A percentile compares a stretch with the other conserved stretches of the same genome.
Conservation (phyloP, 2,113 vertebrate species). For the Passer montanus region DNA sequence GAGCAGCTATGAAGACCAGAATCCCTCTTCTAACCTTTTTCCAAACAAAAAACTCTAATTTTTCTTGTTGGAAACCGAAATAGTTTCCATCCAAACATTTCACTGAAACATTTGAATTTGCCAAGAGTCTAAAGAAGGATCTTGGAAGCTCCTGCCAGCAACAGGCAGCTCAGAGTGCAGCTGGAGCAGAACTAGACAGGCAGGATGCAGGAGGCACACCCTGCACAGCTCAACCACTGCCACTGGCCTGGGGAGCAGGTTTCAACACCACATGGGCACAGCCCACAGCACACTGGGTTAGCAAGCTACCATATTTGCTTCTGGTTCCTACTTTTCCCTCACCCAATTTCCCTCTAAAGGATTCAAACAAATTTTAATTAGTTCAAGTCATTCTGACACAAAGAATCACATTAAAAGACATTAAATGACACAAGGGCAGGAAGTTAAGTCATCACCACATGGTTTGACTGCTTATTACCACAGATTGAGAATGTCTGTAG, state of each 20-base stretch:
- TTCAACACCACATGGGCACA: neutral
- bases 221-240: neutral
- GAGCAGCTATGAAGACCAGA: neutral
- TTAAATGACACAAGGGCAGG: slow-evolving; percentile 18
- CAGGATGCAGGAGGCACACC: slow-evolving; percentile 12
- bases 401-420: slow-evolving; percentile 20
- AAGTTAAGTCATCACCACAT: slow-evolving; percentile 5
- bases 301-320: neutral
- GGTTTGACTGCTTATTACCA: neutral
- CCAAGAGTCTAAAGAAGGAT: neutral
- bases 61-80: neutral
- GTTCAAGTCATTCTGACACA: neutral
- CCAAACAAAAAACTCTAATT: neutral
- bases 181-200: neutral
- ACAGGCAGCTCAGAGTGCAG: neutral
- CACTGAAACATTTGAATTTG: neutral
- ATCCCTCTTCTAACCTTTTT: neutral
- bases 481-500: neutral
- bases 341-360: neutral
- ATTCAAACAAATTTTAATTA: slow-evolving; percentile 17
- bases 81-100: neutral
- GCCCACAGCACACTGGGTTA: neutral
- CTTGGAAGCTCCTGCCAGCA: neutral
- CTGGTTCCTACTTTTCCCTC: slow-evolving; percentile 28
- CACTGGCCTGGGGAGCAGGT: neutral